A percentile compares a stretch with the other conserved stretches of the same genome.
phyloP scores from a whole-genome alignment of 23 tunicate genomes.

The Halocynthia roretzi region DNA sequence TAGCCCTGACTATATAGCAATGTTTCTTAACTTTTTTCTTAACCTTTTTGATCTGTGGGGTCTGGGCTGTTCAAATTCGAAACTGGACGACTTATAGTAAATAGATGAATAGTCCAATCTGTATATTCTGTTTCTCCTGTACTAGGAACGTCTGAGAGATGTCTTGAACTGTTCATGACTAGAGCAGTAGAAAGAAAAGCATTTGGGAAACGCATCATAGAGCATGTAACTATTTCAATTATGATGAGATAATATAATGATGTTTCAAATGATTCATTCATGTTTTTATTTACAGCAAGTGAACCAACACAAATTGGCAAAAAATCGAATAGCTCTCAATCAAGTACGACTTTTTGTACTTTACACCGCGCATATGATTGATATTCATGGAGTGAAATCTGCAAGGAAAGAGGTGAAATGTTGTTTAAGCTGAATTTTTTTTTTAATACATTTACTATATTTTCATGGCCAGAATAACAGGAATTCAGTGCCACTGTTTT shows the following conservation, averaged over 20 bases:
- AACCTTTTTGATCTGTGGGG: too few species aligned
- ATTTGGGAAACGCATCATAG: constrained; percentile 83
- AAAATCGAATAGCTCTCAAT: constrained; percentile 70
- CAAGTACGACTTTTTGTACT: constrained; percentile 86
- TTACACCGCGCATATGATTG: constrained; percentile 81
- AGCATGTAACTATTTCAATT: constrained; percentile 47
- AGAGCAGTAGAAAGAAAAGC: constrained; percentile 64
- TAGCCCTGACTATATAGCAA: too few species aligned
- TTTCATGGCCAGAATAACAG: too few species aligned
- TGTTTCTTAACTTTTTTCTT: too few species aligned
- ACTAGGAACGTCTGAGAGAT: constrained; percentile 74
- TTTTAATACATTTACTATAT: neutral
- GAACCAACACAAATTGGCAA: constrained; percentile 80
- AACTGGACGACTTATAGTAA: too few species aligned
- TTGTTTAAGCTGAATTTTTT: neutral
- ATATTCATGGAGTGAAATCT: constrained; percentile 48
- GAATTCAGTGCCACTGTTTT: neutral
- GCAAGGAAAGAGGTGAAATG: constrained; percentile 67
- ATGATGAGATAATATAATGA: too few species aligned
- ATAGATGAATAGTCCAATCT: too few species aligned
- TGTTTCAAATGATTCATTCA: too few species aligned
- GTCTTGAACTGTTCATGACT: constrained; percentile 57
- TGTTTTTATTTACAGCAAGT: constrained; percentile 53
- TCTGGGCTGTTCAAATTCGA: too few species aligned
- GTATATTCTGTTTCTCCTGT: too few species aligned